phyloP scores from a whole-genome alignment of 2,888 invertebrate species.

The Phortica magna region DNA sequence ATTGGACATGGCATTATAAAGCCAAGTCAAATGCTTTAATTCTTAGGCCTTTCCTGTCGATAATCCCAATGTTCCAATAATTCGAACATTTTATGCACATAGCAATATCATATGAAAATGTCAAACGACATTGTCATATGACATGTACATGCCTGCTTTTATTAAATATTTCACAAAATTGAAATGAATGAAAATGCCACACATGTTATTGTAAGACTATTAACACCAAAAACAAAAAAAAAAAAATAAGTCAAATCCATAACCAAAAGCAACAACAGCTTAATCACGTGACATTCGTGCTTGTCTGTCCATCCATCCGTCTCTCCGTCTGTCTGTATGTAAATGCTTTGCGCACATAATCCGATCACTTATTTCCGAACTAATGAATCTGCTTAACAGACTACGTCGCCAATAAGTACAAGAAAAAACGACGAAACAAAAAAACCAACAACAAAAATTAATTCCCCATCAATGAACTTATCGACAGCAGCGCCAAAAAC shows the following conservation, averaged over 20 bases:
- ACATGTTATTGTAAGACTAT: background rate
- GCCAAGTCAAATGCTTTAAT: too few relatives aligned
- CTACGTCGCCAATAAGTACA: constrained; percentile 46
- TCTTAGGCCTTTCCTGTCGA: too few relatives aligned
- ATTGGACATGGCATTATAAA: too few relatives aligned
- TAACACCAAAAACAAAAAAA: background rate
- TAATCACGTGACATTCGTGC: constrained; percentile 41
- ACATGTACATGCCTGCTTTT: too few relatives aligned
- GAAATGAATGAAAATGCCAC: background rate
- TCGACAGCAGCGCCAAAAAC: constrained; percentile 29
- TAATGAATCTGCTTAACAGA: constrained; percentile 67
- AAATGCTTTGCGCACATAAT: constrained; percentile 50
- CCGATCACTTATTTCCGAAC: constrained; percentile 71
- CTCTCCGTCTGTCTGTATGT: background rate
- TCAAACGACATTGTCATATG: too few relatives aligned
- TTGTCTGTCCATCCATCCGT: background rate
- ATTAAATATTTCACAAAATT: too few relatives aligned
- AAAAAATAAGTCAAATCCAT: background rate
- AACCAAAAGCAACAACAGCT: background rate
- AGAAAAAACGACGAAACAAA: constrained; percentile 26
- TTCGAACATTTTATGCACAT: too few relatives aligned
- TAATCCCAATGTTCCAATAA: too few relatives aligned
- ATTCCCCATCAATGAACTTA: constrained; percentile 65
- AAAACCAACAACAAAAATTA: constrained; percentile 53
- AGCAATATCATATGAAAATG: too few relatives aligned